phyloP scores from a whole-genome alignment of 2,113 vertebrate genomes.

The Malurus alboscapulatus region DNA sequence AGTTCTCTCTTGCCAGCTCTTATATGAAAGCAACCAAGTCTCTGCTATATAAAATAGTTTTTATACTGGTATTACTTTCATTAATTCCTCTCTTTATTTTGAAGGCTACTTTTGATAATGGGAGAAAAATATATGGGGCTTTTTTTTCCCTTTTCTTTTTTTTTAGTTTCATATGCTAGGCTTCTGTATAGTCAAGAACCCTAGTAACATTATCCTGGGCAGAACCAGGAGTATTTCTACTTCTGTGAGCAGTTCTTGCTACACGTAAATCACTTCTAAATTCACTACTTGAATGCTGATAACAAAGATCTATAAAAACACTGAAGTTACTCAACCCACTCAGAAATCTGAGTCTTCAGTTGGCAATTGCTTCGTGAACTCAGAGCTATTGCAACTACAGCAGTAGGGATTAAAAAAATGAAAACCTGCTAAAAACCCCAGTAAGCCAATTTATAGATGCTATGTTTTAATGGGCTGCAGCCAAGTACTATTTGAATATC shows the following conservation, averaged over 20 bases:
- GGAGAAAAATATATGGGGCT: background rate
- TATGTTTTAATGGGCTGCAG: background rate
- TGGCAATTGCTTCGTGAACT: background rate
- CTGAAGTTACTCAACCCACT: background rate
- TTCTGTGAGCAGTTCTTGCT: background rate
- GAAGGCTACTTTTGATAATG: background rate
- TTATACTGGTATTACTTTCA: background rate
- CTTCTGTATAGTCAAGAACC: background rate
- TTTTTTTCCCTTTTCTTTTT: background rate
- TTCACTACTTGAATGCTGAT: background rate
- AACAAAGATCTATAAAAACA: background rate
- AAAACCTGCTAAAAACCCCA: background rate
- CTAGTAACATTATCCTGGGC: background rate
- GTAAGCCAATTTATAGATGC: background rate
- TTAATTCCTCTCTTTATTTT: background rate
- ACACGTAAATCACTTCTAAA: background rate
- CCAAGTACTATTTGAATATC: background rate
- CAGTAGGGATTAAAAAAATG: background rate
- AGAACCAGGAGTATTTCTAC: background rate
- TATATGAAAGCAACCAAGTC: background rate
- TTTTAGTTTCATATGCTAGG: background rate
- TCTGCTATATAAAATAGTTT: background rate
- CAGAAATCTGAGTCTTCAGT: background rate
- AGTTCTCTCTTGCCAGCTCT: slow-evolving; percentile 25
- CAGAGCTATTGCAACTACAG: background rate